These are phyloP conservation scores for Machimus rusticus DNA, from an alignment of 2,888 invertebrate genomes.

Conservation along the genomic window DNA sequence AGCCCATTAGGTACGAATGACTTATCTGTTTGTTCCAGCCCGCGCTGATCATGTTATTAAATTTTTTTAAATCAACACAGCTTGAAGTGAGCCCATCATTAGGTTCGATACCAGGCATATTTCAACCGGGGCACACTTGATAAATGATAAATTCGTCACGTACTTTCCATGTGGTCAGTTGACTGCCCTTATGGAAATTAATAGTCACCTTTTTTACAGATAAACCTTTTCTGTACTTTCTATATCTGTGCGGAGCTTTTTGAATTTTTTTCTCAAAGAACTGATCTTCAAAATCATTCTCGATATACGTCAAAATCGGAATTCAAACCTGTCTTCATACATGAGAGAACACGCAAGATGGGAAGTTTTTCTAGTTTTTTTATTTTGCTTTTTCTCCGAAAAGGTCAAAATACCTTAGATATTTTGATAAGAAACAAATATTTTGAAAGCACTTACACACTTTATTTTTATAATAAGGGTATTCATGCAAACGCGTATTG, in stretches of 20 bases:
- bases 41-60: conserved; percentile 26
- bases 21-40: conserved; percentile 20
- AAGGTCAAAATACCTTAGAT: background rate
- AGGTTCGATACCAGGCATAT: background rate
- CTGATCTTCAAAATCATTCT: background rate
- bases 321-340: background rate
- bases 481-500: too few relatives aligned
- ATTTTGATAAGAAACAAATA: background rate
- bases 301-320: background rate
- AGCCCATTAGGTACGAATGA: conserved; percentile 31
- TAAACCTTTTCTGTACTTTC: background rate
- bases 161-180: background rate
- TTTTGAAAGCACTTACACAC: background rate
- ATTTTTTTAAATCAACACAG: conserved; percentile 31
- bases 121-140: background rate
- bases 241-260: background rate
- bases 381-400: background rate
- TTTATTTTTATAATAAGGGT: too few relatives aligned
- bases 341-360: background rate
- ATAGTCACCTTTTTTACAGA: background rate
- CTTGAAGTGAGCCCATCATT: conserved; percentile 25
- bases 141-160: conserved; percentile 20
- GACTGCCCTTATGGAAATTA: background rate
- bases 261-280: background rate
- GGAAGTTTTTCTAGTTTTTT: background rate